Base-by-base conservation (phyloP, 1,140 invertebrate species). In the Hycleus phaleratus region DNA sequence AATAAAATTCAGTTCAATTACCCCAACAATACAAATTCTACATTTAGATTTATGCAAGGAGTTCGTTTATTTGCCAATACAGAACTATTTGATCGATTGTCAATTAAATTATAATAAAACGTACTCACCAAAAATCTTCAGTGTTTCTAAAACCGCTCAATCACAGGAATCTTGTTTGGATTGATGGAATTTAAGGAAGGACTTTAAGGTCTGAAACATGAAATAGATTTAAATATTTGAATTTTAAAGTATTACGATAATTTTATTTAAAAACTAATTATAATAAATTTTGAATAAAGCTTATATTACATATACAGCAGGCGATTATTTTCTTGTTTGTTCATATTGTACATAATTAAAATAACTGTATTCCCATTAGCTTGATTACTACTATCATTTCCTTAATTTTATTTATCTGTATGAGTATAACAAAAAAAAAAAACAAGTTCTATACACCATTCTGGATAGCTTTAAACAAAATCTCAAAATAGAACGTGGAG, bases 251-350 rank as follows among this genome's bases (percentile, higher is more conserved):
- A 53, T 45, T 53, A 53, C 51, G 46, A 45, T 46, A 53, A 42
- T 45, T 53, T 53, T 53, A 53, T 53, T 53, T 46, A 53, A 53
- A 53, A 53, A 42, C 46, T 46, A 53, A 46, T 42, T 53, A 53
- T 53, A 53, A 53, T 53, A 53, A 53, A 53, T 53, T 53, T 53
- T 45, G 51, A 53, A 53, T 53, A 32, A 53, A 53, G 51, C 51
- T 45, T 53, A 53, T 53, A 38, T 53, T 53, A 53, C 50, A 52
- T 53, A 53, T 45, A 53, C 44, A 53, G 32, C 32, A 32, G 32
- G 32, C 32, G 51, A 53, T 45, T 45, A 45, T 53, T 53, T 46
- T 52, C 38, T 52, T 52, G 40, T 52, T 49, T 49, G 48, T 49
- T 49, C 48, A 38, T 53, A 53, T 32, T 32, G 32, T 32, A 32